phyloP scores from a whole-genome alignment of 2,888 invertebrate species.

The Cancer borealis region DNA sequence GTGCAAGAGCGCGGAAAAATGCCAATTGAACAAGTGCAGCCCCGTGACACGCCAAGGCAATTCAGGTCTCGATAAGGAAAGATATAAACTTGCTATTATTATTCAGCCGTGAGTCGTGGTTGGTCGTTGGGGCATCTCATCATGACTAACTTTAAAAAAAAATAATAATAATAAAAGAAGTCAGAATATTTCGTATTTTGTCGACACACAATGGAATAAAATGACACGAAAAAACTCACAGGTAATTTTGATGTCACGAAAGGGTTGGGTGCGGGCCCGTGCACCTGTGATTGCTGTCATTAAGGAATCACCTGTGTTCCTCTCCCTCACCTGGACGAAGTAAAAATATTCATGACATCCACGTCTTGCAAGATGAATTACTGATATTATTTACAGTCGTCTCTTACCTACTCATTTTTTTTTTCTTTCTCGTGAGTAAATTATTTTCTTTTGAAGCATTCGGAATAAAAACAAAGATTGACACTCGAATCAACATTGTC shows the following conservation, averaged over 20 bases:
- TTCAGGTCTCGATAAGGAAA: neutral
- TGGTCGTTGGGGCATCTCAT: neutral
- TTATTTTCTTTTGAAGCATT: too few relatives aligned
- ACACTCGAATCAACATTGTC: too few relatives aligned
- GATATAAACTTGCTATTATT: neutral
- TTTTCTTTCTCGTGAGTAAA: neutral
- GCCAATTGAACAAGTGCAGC: neutral
- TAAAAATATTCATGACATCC: neutral
- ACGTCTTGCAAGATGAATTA: neutral
- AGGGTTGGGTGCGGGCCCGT: neutral
- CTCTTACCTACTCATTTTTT: neutral
- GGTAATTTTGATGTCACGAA: neutral
- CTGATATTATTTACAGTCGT: neutral
- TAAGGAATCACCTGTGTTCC: neutral
- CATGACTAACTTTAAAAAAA: neutral
- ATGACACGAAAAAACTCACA: neutral
- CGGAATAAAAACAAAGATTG: too few relatives aligned
- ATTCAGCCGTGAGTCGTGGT: neutral
- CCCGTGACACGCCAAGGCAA: neutral
- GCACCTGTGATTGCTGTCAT: conserved; percentile 3
- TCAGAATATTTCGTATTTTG: neutral
- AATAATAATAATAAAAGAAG: neutral
- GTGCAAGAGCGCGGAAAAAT: neutral
- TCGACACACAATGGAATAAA: neutral
- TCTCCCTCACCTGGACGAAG: neutral